Evolutionary conservation across 2,888 invertebrate genomes (phyloP), one percentile per base, ranked within the genome.

Genomic region (Orthosia gothica): DNA sequence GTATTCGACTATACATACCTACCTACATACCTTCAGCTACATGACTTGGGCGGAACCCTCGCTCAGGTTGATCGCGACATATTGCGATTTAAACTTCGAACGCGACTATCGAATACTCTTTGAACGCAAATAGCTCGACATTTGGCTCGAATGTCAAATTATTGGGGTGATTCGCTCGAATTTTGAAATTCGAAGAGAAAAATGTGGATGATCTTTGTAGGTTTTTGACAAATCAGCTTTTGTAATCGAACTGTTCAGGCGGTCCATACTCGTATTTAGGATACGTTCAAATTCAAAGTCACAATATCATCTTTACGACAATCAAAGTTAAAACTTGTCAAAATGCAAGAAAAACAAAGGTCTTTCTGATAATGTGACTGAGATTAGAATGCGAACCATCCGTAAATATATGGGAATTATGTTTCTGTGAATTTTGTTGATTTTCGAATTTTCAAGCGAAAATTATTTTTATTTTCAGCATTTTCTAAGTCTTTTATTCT

Each of bases 41-140:
- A 91, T 16, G 91, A 79, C 81, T 84, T 84, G 88, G 91, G 91
- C 91, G 91, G 87, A 50, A 40, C 70, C 74, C 79, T 59, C 63
- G 72, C 70, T 69, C 85, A 67, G 80, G 81, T 87, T 84, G 70
- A 83, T 81, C 74, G 85, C 86, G 79, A 89, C 89, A 90, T 88
- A 90, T 90, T 87, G 81, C 81, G 79, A 79, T 76, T 82, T 83
- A 86, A 89, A 88, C 87, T 81, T 81, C 54, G 62, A 7, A 54
- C 79, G 78, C 73, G 82, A 81, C 76, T 82, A 80, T 82, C 74
- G 73, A 80, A 69, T 79, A 79, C 82, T 82, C 65, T 77, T 73
- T 70, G 65, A 70, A 76, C 65, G 68, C 62, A 69, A 79, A 74
- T 71, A 82, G 54, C 54, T 50, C 20, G 82, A 66, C 61, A 75